phyloP scores from a whole-genome alignment of 92 coral and sea anemone species.

The Diadumene lineata region DNA sequence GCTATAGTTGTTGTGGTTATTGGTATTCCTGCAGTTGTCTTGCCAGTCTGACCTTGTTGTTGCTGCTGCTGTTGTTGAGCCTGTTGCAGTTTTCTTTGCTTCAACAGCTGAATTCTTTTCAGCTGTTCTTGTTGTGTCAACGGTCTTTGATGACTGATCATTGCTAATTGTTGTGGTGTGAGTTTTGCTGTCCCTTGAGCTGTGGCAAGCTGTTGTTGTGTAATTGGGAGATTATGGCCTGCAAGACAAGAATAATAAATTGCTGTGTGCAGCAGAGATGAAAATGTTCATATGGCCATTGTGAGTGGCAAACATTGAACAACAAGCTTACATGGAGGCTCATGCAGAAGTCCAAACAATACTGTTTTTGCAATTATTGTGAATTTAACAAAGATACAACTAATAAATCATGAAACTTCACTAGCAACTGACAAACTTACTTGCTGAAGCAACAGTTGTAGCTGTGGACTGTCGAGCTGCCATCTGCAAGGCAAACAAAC shows the following conservation, averaged over 20 bases:
- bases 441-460: constrained; percentile 73
- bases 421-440: constrained; percentile 32
- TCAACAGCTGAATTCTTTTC: constrained; percentile 45
- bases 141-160: constrained; percentile 24
- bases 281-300: too few species aligned
- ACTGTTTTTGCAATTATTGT: too few species aligned
- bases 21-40: constrained; percentile 34
- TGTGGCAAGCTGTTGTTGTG: constrained; percentile 48
- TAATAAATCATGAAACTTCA: neutral
- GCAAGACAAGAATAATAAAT: neutral
- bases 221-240: constrained; percentile 68
- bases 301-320: neutral
- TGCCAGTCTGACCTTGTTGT: constrained; percentile 57
- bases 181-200: constrained; percentile 28
- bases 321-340: neutral
- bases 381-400: too few species aligned
- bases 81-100: constrained; percentile 50
- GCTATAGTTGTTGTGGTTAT: constrained; percentile 31
- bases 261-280: too few species aligned
- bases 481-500: constrained; percentile 27
- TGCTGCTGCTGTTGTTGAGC: constrained; percentile 52
- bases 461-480: constrained; percentile 62
- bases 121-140: constrained; percentile 32
- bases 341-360: too few species aligned
- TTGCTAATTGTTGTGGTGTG: constrained; percentile 37